These are phyloP conservation scores for Aldrovandia affinis DNA, from an alignment of 2,797 vertebrate genomes.

Conservation along the genomic window DNA sequence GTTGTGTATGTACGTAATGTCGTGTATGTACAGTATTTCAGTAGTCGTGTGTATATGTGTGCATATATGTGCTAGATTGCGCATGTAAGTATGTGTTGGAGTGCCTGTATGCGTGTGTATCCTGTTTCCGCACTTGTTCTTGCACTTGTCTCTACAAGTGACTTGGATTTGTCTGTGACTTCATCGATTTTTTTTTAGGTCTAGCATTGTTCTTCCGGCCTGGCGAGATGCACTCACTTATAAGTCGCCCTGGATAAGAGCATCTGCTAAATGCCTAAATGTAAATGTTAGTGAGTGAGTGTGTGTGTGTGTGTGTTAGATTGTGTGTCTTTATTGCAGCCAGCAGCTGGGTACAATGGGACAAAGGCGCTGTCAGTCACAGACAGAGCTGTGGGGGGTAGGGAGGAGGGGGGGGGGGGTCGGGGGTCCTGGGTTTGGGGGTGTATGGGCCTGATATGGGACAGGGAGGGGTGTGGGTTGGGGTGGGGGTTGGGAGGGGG, in stretches of 20 bases:
- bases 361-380: slow-evolving; percentile 82
- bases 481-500: slow-evolving; percentile 53
- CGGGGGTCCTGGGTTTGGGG: slow-evolving; percentile 37
- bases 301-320: slow-evolving; percentile 44
- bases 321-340: slow-evolving; percentile 82
- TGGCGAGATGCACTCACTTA: neutral
- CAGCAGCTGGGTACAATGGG: slow-evolving; percentile 79
- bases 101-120: neutral
- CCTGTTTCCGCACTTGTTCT: neutral
- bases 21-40: no score
- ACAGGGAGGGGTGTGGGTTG: slow-evolving; percentile 57
- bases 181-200: neutral
- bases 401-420: slow-evolving; percentile 10
- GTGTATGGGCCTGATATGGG: slow-evolving; percentile 65
- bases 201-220: neutral
- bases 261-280: no score
- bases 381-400: slow-evolving; percentile 68
- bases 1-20: no score
- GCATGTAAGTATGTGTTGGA: neutral
- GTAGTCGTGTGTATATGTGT: neutral
- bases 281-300: slow-evolving; percentile 25
- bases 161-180: neutral
- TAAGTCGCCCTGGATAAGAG: neutral
- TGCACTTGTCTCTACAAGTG: neutral
- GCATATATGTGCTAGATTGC: neutral